These are phyloP conservation scores for Phacellophora camtschatica DNA, from an alignment of 30 jellyfish, hydroid and myxozoan genomes.

Conservation along the genomic window DNA sequence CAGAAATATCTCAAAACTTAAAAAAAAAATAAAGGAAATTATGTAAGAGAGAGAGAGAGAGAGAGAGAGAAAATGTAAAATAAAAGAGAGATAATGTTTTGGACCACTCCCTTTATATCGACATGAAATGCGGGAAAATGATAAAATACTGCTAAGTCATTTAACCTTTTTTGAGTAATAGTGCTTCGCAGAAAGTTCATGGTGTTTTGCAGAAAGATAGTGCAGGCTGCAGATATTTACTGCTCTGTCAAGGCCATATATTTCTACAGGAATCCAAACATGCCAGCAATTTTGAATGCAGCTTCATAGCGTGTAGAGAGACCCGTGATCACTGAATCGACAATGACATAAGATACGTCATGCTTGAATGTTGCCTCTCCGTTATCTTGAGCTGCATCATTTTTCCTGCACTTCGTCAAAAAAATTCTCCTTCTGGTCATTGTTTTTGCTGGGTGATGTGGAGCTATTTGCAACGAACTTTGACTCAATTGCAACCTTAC, in stretches of 20 bases:
- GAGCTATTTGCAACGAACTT: slow-evolving; percentile 33
- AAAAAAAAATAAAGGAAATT: too few species aligned
- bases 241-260: slow-evolving; percentile 23
- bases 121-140: too few species aligned
- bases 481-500: slow-evolving; percentile 39
- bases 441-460: slow-evolving; percentile 5
- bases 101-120: too few species aligned
- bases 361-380: not conserved
- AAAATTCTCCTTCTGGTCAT: slow-evolving; percentile 21
- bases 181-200: too few species aligned
- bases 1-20: too few species aligned
- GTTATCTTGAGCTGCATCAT: not conserved
- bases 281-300: slow-evolving; percentile 2
- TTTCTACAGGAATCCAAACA: slow-evolving; percentile 29
- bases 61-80: too few species aligned
- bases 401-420: slow-evolving; percentile 22
- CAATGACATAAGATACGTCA: not conserved
- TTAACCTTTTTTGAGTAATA: too few species aligned
- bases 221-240: slow-evolving; percentile 12
- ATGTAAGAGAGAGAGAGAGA: too few species aligned
- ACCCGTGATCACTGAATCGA: slow-evolving; percentile 3
- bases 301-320: slow-evolving; percentile 31
- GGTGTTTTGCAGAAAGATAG: too few species aligned
- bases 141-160: too few species aligned
- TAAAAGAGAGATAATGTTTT: too few species aligned